Conservation (phyloP, 2,888 invertebrate genomes). For the Ectemnius lituratus region DNA sequence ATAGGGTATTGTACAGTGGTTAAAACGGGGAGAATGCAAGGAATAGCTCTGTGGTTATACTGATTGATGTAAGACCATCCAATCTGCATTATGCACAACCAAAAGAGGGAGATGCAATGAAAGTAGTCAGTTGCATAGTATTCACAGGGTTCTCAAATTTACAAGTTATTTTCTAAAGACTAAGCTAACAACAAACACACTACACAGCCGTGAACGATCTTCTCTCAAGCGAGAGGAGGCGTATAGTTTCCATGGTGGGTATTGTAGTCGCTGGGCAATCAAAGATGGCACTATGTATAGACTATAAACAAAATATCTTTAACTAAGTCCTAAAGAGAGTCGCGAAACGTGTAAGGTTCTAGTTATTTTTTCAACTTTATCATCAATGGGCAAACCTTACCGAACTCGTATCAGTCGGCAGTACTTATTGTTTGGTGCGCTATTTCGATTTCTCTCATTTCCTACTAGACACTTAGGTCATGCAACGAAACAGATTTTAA, state of each 20-base stretch:
- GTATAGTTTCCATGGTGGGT: constrained; percentile 43
- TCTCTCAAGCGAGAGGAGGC: constrained; percentile 56
- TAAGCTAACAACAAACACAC: constrained; percentile 52
- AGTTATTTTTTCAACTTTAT: constrained; percentile 41
- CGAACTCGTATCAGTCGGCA: constrained; percentile 4
- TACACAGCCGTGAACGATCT: constrained; percentile 60
- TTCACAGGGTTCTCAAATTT: constrained; percentile 67
- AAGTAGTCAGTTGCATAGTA: constrained; percentile 59
- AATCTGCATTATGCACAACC: constrained; percentile 55
- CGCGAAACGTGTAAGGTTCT: constrained; percentile 35
- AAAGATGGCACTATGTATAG: constrained; percentile 63
- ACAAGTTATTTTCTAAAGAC: constrained; percentile 62
- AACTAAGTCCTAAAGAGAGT: constrained; percentile 48
- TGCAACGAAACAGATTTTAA: constrained; percentile 51
- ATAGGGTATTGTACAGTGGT: constrained; percentile 61
- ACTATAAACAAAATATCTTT: constrained; percentile 53
- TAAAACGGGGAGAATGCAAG: constrained; percentile 46
- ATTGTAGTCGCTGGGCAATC: constrained; percentile 61
- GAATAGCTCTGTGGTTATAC: constrained; percentile 53
- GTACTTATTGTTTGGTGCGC: constrained; percentile 17
- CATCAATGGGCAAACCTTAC: constrained; percentile 17
- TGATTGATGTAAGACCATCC: constrained; percentile 41
- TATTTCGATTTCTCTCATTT: constrained; percentile 36
- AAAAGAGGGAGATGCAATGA: constrained; percentile 49
- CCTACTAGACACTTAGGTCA: constrained; percentile 34